These are phyloP conservation scores for Brachirus orientalis DNA, from an alignment of 2,113 vertebrate species.

Conservation along the genomic window DNA sequence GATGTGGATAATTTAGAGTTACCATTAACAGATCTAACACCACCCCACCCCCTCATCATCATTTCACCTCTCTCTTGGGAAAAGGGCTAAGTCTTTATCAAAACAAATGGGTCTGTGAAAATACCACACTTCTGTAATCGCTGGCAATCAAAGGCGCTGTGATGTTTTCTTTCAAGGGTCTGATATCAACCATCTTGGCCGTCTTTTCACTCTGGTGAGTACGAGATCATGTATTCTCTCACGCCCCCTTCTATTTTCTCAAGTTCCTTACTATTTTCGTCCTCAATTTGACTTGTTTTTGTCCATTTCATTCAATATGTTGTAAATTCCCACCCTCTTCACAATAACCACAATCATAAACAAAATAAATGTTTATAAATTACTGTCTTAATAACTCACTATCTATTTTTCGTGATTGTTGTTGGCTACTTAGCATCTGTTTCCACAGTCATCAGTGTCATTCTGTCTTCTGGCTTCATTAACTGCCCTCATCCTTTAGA, in stretches of 20 bases:
- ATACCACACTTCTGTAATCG: slow-evolving; percentile 66
- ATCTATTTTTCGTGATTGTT: neutral
- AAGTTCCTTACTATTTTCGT: slow-evolving; percentile 10
- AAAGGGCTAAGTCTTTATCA: slow-evolving; percentile 52
- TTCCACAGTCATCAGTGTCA: too few species aligned
- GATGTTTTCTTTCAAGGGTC: slow-evolving; percentile 53
- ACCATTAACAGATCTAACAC: slow-evolving; percentile 21
- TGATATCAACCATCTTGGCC: slow-evolving; percentile 33
- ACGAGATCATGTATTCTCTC: slow-evolving; percentile 12
- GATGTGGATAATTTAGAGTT: slow-evolving; percentile 38
- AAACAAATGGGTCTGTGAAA: slow-evolving; percentile 69
- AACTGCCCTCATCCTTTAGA: neutral
- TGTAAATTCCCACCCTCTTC: neutral
- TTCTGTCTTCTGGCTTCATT: too few species aligned
- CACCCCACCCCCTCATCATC: slow-evolving; percentile 15
- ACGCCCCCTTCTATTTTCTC: neutral
- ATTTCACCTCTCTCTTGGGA: slow-evolving; percentile 46
- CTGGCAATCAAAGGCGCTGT: slow-evolving; percentile 57
- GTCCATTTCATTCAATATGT: neutral
- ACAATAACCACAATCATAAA: slow-evolving; percentile 2
- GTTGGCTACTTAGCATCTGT: neutral
- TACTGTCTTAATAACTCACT: neutral
- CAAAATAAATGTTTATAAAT: slow-evolving; percentile 2
- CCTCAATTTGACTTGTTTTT: neutral
- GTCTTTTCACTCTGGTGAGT: slow-evolving; percentile 22